phyloP scores from a whole-genome alignment of 2,888 invertebrate species.

The Gisinianus flammeolus region DNA sequence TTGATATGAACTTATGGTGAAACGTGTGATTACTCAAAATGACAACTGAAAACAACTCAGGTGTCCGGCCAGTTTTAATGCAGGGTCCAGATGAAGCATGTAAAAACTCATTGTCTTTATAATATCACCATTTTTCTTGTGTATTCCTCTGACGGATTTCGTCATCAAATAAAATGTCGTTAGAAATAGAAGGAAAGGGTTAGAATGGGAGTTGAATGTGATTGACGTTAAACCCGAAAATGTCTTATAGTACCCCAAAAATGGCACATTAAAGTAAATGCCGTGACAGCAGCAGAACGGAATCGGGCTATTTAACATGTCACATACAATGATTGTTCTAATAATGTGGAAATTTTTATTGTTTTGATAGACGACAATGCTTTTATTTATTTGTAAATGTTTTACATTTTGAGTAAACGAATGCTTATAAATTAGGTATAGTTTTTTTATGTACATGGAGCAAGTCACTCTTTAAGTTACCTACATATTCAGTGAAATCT shows the following conservation, averaged over 20 bases:
- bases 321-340: not conserved
- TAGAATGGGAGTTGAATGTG: not conserved
- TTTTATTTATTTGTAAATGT: not conserved
- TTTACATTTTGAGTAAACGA: not conserved
- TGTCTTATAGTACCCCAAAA: not conserved
- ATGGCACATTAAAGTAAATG: no score
- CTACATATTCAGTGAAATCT: no score
- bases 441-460: no score
- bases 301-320: no score
- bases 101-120: conserved; percentile 16
- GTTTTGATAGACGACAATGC: not conserved
- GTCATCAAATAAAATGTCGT: not conserved
- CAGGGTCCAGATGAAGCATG: conserved; percentile 42
- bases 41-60: conserved; percentile 31
- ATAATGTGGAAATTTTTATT: not conserved
- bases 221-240: not conserved
- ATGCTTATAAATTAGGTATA: not conserved
- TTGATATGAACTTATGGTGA: not conserved
- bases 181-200: not conserved
- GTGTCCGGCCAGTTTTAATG: conserved; percentile 33
- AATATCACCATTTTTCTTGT: not conserved
- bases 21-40: conserved; percentile 9
- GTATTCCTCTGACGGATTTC: not conserved
- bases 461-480: no score
- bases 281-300: no score